Percentiles rank a stretch among this genome's conserved stretches.
These are phyloP conservation scores for Melanotaenia parkinsoni DNA, from an alignment of 2,797 vertebrate species.

Conservation along the genomic window DNA sequence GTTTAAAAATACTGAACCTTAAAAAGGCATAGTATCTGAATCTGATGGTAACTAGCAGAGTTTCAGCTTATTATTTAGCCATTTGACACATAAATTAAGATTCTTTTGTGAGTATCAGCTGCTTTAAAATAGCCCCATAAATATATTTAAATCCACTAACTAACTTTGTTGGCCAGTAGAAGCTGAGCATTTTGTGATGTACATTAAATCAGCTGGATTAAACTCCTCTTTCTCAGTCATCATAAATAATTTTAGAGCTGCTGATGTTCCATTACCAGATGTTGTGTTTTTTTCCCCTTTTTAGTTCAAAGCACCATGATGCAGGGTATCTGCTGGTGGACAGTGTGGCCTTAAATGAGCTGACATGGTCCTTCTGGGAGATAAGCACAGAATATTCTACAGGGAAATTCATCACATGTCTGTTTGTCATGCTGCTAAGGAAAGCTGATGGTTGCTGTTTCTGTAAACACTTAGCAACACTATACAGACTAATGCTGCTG, in stretches of 20 bases:
- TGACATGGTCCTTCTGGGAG: constrained; percentile 70
- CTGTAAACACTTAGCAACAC: constrained; percentile 65
- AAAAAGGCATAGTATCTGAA: too few species aligned
- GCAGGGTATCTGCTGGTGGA: constrained; percentile 20
- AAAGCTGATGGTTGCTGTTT: constrained; percentile 72
- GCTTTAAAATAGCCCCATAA: too few species aligned
- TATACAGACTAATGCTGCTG: constrained; percentile 58
- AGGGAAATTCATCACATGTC: constrained; percentile 56
- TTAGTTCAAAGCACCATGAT: constrained; percentile 42
- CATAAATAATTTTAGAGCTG: constrained; percentile 7
- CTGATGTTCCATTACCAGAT: constrained; percentile 24
- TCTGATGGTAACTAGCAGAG: too few species aligned
- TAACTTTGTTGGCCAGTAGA: too few species aligned
- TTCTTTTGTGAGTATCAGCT: too few species aligned
- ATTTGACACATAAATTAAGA: too few species aligned
- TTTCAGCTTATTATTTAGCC: too few species aligned
- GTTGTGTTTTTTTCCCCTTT: constrained; percentile 4
- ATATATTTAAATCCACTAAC: too few species aligned
- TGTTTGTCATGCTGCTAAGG: constrained; percentile 56
- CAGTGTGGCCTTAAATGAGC: constrained; percentile 62
- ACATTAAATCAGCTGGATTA: neutral
- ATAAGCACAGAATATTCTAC: constrained; percentile 58
- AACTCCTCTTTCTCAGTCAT: neutral
- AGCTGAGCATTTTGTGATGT: constrained; percentile 1
- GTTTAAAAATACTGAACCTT: too few species aligned